Percentiles rank a stretch among this genome's conserved stretches.
Evolutionary conservation across 2,888 invertebrate genomes (phyloP).

Genomic region (Caprella mutica): DNA sequence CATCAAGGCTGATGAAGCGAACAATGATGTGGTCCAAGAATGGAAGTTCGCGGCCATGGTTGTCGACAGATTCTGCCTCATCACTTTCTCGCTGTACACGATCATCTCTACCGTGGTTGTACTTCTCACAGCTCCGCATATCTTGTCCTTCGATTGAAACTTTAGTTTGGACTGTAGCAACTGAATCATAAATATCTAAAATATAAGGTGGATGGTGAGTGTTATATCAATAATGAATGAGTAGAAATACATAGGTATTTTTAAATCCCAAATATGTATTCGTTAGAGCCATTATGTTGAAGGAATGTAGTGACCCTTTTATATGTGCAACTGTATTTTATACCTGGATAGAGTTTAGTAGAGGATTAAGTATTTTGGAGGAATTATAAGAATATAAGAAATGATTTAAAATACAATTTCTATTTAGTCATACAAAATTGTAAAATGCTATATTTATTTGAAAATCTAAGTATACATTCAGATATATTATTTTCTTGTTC

Average conservation of each 20-base stretch:
- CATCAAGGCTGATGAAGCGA: conserved; percentile 88
- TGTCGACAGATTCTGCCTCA: conserved; percentile 98
- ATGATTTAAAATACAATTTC: too few relatives aligned
- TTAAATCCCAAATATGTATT: conserved; percentile 2
- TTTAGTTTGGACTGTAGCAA: background rate
- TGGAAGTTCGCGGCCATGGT: conserved; percentile 99
- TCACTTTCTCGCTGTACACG: conserved; percentile 97
- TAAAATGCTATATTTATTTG: too few relatives aligned
- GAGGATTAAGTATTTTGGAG: too few relatives aligned
- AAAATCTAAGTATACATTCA: too few relatives aligned
- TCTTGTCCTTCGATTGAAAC: conserved; percentile 29
- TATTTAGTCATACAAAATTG: too few relatives aligned
- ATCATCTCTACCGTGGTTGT: conserved; percentile 94
- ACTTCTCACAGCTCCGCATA: conserved; percentile 86
- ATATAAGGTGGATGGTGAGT: background rate
- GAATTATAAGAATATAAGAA: too few relatives aligned
- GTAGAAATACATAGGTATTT: conserved; percentile 4
- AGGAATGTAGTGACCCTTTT: too few relatives aligned
- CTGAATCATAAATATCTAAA: background rate
- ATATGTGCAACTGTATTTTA: too few relatives aligned
- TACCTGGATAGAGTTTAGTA: too few relatives aligned
- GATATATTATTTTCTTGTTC: too few relatives aligned
- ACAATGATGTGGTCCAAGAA: conserved; percentile 87
- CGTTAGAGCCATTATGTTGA: too few relatives aligned
- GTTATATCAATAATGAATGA: background rate